Base-by-base conservation (phyloP, 2,888 invertebrate species). In the Petrolisthes manimaculis region DNA sequence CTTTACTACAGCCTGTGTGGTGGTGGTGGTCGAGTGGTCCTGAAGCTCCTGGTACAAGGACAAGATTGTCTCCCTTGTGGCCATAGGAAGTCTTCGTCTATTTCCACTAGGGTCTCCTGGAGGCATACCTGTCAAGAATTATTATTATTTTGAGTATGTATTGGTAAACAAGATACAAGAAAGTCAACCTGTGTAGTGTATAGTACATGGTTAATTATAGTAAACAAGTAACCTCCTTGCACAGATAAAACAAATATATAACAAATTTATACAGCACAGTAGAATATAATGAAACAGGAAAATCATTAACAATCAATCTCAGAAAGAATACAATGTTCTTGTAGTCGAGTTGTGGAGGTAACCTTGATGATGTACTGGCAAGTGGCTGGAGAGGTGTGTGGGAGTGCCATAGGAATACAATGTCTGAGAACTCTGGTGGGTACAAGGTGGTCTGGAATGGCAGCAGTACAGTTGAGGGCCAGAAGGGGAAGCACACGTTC, bases 341-440 rank as follows among this genome's bases (percentile, higher is more conserved):
- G 37, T 37, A 37, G 2, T 37, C 0, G 37, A 37, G 37, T 37
- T 37, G 0, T 37, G 37, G 37, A 37, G 12, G 71, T 86, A 9
- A 84, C 88, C 88, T 88, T 88, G n/a, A 88, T 84, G 67, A 88
- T 54, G 84, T 88, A 82, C 12, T 83, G 84, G 54, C 88, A 88
- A 37, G 88, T 84, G 74, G 80, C 51, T 8, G 84, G 54, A 8
- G 88, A 84, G 51, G 61, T 71, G 61, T 84, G 75, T 4, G 88
- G 88, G 69, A 88, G 80, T 3, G 55, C 84, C 88, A 88, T 88
- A 24, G 79, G 24, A 12, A 88, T 74, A 21, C 88, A 88, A 54
- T 88, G 88, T 55, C 88, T 56, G 37, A 88, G 75, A 74, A 88
- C 55, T 61, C 84, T 77, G 18, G 84, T 18, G 21, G 84, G 88